phyloP scores from a whole-genome alignment of 2,888 invertebrate species.

The Melanophora roralis region DNA sequence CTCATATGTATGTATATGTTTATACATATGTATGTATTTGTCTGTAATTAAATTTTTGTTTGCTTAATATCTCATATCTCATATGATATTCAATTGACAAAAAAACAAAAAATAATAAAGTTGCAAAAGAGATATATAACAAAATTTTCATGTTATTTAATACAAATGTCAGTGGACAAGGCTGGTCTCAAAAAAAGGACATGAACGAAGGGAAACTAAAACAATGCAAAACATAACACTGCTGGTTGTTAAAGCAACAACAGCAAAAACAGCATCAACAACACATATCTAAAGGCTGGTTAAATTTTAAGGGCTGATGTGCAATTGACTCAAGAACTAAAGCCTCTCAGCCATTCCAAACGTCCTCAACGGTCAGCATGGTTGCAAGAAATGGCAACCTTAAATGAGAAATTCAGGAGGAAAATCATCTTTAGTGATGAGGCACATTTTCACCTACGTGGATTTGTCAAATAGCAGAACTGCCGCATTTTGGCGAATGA shows the following conservation, averaged over 20 bases:
- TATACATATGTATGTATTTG: constrained; percentile 18
- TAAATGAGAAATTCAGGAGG: not conserved
- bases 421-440: too few species aligned
- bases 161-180: constrained; percentile 46
- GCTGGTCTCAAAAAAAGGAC: constrained; percentile 41
- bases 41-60: too few species aligned
- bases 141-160: constrained; percentile 35
- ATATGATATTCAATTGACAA: constrained; percentile 47
- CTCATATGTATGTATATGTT: not conserved
- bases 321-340: too few species aligned
- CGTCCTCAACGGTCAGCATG: too few species aligned
- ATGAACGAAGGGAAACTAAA: constrained; percentile 27
- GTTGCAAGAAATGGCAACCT: not conserved
- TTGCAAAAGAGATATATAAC: not conserved
- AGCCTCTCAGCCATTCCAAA: too few species aligned
- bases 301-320: too few species aligned
- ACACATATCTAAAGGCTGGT: too few species aligned
- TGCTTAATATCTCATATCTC: constrained; percentile 1
- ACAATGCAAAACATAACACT: constrained; percentile 24
- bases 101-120: not conserved
- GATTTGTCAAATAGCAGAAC: too few species aligned
- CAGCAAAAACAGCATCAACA: constrained; percentile 15
- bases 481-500: too few species aligned
- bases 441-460: too few species aligned
- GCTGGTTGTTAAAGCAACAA: constrained; percentile 10